Base-by-base conservation (phyloP, 1,140 invertebrate species). In the Popillia japonica region DNA sequence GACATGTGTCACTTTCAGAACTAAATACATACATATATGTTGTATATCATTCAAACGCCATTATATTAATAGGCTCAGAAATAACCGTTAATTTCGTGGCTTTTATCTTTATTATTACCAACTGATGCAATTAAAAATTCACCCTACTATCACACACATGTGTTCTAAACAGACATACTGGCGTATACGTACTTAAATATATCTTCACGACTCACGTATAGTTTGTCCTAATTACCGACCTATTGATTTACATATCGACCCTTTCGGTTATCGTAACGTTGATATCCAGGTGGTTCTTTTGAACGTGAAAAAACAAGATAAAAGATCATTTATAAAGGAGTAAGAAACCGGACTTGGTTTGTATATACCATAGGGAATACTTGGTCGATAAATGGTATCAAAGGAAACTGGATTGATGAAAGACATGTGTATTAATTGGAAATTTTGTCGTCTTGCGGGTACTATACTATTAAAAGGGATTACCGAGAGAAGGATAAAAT, bases 71-170 rank as follows among this genome's bases (percentile, higher is more conserved):
- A 55, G 48, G 17, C n/a, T 6, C 48, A 44, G 17, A 55, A 55
- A 55, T 55, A 55, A 55, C 48, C 11, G 48, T 55, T 55, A 55
- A 55, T 55, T 55, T 55, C 48, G 48, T 55, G 6, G 48, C 48
- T n/a, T 17, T 55, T 55, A 55, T 55, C 48, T 55, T 55, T 55
- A 55, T 55, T 55, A 55, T 55, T 55, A 55, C 48, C n/a, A 55
- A 55, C 48, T 55, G 48, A 55, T 55, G 48, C 48, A 55, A 55
- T 55, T 55, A 55, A 55, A 55, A 55, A 55, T 55, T 55, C 48
- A 55, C 48, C 48, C 48, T n/a, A 55, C 17, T 17, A 55, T 17
- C 6, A 7, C 14, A 55, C 6, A 17, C 14, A n/a, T 55, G 14
- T n/a, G 48, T 17, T 14, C 17, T n/a, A 55, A 14, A 17, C 17